Evolutionary conservation across 2,113 vertebrate species (phyloP), one percentile per base, ranked within the genome.

Genomic region (Excalfactoria chinensis): DNA sequence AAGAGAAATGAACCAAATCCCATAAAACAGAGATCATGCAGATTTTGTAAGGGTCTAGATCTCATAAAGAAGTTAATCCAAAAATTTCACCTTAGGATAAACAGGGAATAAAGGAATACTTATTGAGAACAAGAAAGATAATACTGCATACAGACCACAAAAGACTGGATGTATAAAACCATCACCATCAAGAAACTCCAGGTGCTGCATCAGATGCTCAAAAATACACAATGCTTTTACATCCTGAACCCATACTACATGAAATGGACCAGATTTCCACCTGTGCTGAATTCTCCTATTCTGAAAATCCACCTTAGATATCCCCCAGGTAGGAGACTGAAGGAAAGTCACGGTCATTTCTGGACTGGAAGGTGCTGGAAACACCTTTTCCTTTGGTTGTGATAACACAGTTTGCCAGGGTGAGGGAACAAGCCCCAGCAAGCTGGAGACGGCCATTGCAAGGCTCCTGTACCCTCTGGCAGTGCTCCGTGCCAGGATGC

Each of bases 11-110:
- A 93, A 85, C 34, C 32, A 87, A 92, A 86, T 71, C 64, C 62
- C 53, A 44, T 87, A 80, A 87, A 89, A 35, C 30, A 86, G 72
- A 89, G 74, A 80, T 16, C 32, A 43, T 60, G 60, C 26, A 34
- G 63, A 85, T 87, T 95, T 85, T 84, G 77, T 88, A 92, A 71
- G 72, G 40, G 63, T 84, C 92, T 69, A 73, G 67, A 30, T 72
- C 89, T 70, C 83, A 16, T 56, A 46, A 80, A 60, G 15, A 37
- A 89, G 87, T 89, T 92, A 87, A 82, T 51, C 68, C 32, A 76
- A 68, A 85, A 73, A 26, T 80, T 89, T 80, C 72, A 89, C 71
- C 51, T 10, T 72, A 74, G 37, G 59, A 67, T 48, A 67, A 79
- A 82, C 1, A 86, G 6, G 5, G 62, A 80, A 93, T 67, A 88